phyloP scores from a whole-genome alignment of 1,140 invertebrate species.

The Octopus sinensis region DNA sequence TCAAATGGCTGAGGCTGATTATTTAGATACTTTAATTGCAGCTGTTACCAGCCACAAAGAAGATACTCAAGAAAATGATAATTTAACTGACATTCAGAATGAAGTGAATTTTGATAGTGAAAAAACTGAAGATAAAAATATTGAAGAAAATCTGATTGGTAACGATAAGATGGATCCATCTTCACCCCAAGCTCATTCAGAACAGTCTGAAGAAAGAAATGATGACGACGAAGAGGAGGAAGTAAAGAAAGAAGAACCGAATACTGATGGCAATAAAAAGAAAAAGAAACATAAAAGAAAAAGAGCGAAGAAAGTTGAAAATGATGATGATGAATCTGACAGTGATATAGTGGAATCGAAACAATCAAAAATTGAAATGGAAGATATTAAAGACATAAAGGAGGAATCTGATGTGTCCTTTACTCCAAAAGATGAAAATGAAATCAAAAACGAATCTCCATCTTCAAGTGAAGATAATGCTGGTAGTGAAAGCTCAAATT shows the following conservation, averaged over 20 bases:
- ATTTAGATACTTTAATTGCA: neutral
- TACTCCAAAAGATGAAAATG: neutral
- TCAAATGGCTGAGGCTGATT: neutral
- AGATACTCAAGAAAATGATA: no score
- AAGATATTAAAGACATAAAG: neutral
- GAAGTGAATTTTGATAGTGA: no score
- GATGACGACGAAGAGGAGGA: neutral
- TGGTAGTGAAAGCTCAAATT: neutral
- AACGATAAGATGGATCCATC: no score
- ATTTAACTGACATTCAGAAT: no score
- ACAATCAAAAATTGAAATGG: neutral
- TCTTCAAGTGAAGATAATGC: neutral
- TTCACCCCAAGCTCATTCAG: neutral
- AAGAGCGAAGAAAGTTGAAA: constrained; percentile 20
- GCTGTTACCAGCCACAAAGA: neutral
- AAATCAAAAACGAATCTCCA: neutral
- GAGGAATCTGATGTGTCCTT: neutral
- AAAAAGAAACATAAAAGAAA: neutral
- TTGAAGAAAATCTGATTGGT: no score
- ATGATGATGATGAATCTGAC: neutral
- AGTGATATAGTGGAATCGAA: neutral
- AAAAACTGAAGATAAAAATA: no score
- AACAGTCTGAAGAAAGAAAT: neutral
- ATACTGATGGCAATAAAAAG: neutral
- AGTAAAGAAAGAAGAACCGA: neutral